Evolutionary conservation across 1,140 invertebrate species (phyloP), one percentile per base, ranked within the genome.

Genomic region (Trichoplusia ni): DNA sequence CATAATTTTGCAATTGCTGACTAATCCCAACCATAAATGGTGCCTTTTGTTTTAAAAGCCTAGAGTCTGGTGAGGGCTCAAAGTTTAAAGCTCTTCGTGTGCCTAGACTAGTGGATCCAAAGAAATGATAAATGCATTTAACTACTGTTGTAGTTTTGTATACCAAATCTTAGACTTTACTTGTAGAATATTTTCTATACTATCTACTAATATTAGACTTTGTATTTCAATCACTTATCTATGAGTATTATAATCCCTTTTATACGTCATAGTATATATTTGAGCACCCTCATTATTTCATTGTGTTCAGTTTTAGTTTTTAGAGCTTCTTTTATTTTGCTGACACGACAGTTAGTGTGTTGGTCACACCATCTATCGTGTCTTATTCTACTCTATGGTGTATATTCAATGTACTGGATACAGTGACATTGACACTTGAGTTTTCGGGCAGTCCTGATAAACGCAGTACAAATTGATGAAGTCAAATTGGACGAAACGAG

Each of bases 231-330:
- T n/a, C 29, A 47, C 21, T 16, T 47, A 47, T 47, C 11, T 13
- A 25, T 16, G 29, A 47, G 14, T n/a, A 42, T 4, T 29, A 37
- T 14, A 53, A 8, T 19, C 44, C 16, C 11, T 16, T 51, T n/a
- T 53, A 53, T 35, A 49, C 38, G 8, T 19, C 16, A 42, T 19
- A 19, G 19, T 44, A 29, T 38, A 27, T 27, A 37, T n/a, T 35
- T 5, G 21, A 35, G 56, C 56, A 47, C 56, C 18, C 35, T 35
- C 42, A 38, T 66, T 23, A 46, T 27, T 65, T 53, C 51, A 61
- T 67, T 54, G n/a, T n/a, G n/a, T n/a, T n/a, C n/a, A 60, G 38
- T 66, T 59, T 31, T 46, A 66, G 53, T 58, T 54, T 64, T 64
- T 42, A 42, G 35, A 31, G 62, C 38, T 56, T 56, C 27, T 54